Evolutionary conservation across 2,888 invertebrate species (phyloP), one percentile per base, ranked within the genome.

Genomic region (Synanthedon andrenaeformis): DNA sequence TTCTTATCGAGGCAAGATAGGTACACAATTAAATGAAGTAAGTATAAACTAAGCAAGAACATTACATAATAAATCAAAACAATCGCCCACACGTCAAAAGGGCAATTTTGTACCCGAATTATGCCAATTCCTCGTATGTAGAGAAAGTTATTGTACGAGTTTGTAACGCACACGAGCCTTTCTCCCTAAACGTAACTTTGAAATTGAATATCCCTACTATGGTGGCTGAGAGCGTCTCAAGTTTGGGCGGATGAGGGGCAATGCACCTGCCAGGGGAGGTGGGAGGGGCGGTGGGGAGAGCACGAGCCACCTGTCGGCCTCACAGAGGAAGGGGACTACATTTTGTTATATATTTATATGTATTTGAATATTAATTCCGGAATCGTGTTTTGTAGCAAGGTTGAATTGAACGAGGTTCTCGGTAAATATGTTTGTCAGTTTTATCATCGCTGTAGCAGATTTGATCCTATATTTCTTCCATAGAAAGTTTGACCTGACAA

Each of bases 221-320:
- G 28, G 14, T 23, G 45, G 13, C 41, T 48, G 49, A 53, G 49
- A 49, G 51, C 45, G 45, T 45, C 45, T 45, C 45, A n/a, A 45
- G 45, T 45, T 45, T 45, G 12, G 45, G 45, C 35, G 35, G 35
- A 35, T 35, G 35, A 35, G 17, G 51, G 51, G 19, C 41, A 51
- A 41, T 51, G 51, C 51, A 51, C 51, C 51, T 51, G 51, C 51
- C 51, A n/a, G 51, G 56, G 57, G 56, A 58, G 54, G 54, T 55
- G 52, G 35, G 35, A 35, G 35, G 35, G 10, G 35, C 35, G 10
- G 35, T 35, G 53, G 42, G 52, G 54, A 57, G 4, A 10, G 12
- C 12, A 51, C 13, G 28, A 51, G 35, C 67, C 79, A 79, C 77
- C 79, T 79, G 79, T 72, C 75, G 70, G 56, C 60, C 55, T 57